These are phyloP conservation scores for Sapajus apella DNA, from an alignment of 2,113 vertebrate genomes.

Conservation along the genomic window DNA sequence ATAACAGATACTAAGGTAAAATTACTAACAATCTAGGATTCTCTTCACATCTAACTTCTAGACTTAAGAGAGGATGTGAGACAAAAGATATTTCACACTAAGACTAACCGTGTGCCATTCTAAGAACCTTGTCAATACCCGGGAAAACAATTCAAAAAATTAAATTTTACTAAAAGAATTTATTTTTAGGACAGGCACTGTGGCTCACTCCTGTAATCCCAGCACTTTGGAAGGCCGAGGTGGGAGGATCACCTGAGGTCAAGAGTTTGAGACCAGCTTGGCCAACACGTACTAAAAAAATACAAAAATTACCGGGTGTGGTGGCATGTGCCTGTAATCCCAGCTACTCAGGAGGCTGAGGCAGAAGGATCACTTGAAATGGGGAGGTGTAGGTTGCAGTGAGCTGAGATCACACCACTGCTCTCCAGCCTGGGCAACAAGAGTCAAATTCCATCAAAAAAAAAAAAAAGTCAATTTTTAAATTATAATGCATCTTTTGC, in stretches of 20 bases:
- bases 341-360: too few relatives aligned
- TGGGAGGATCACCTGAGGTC: too few relatives aligned
- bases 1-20: neutral
- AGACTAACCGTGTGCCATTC: neutral
- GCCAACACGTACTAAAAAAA: too few relatives aligned
- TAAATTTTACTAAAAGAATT: neutral
- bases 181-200: neutral
- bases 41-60: neutral
- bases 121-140: neutral
- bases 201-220: too few relatives aligned
- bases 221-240: too few relatives aligned
- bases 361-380: too few relatives aligned
- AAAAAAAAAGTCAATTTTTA: neutral
- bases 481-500: neutral
- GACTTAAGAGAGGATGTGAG: neutral
- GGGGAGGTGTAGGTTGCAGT: too few relatives aligned
- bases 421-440: too few relatives aligned
- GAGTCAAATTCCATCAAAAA: neutral
- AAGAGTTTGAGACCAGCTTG: too few relatives aligned
- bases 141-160: neutral
- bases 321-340: too few relatives aligned
- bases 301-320: too few relatives aligned
- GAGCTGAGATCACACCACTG: too few relatives aligned
- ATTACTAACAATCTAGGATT: neutral
- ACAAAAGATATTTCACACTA: neutral